Evolutionary conservation across 2,113 vertebrate genomes (phyloP).

Genomic region (Corapipo altera): DNA sequence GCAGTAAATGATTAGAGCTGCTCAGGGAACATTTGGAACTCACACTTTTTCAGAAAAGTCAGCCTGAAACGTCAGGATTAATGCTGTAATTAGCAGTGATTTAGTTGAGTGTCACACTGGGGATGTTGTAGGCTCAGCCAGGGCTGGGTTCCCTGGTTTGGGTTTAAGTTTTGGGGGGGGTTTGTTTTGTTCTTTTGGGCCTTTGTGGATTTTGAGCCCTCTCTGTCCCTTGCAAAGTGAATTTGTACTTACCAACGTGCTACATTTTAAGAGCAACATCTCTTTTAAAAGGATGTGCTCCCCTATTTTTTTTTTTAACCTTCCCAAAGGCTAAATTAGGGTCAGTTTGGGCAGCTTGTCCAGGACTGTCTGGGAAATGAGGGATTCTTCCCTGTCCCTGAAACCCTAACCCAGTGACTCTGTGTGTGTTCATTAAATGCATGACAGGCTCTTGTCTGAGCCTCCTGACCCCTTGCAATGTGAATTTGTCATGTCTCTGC

Average conservation of each 20-base stretch:
- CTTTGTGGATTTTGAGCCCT: neutral
- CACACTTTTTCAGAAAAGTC: neutral
- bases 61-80: neutral
- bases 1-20: neutral
- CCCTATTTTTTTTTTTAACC: neutral
- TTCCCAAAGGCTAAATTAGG: neutral
- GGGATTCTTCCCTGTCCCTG: neutral
- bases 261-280: rapidly evolving
- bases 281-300: neutral
- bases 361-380: neutral
- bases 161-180: neutral
- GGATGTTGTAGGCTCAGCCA: neutral
- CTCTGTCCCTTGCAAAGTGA: neutral
- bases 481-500: neutral
- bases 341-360: neutral
- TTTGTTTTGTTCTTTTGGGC: neutral
- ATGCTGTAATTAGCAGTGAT: neutral
- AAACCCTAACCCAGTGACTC: slow-evolving; percentile 5
- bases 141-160: neutral
- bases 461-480: slow-evolving; percentile 18
- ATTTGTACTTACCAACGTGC: neutral
- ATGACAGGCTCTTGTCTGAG: slow-evolving; percentile 24
- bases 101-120: neutral
- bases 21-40: neutral
- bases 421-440: neutral